Evolutionary conservation across 1,140 invertebrate species (phyloP).

Genomic region (Coptotermes formosanus): DNA sequence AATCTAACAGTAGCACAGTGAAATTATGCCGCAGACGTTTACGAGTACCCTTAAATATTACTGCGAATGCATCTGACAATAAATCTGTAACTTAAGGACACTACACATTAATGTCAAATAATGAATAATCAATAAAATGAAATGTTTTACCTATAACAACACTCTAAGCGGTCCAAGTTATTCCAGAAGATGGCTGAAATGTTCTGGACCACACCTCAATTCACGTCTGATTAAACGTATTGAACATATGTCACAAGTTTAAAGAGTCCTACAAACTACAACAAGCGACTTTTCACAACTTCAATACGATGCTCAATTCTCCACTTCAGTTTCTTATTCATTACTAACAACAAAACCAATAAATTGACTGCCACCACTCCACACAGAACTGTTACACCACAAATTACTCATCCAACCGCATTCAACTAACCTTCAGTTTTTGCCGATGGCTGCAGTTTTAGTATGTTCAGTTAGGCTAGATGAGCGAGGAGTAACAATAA

Average conservation of each 20-base stretch:
- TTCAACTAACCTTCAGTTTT: not conserved
- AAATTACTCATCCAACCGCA: not conserved
- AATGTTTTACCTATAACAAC: not conserved
- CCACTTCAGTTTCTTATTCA: not conserved
- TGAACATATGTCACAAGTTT: not conserved
- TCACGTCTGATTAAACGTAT: not conserved
- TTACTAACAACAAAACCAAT: not conserved
- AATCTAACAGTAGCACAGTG: too few species aligned
- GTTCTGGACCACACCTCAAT: slow-evolving; percentile 6
- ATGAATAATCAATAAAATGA: not conserved
- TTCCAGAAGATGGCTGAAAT: slow-evolving; percentile 10
- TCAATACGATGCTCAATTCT: not conserved
- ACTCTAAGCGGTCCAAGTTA: not conserved
- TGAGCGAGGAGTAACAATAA: not conserved
- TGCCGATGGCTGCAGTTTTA: not conserved
- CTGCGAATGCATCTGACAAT: not conserved
- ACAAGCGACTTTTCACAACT: not conserved
- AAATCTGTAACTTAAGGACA: too few species aligned
- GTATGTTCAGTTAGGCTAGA: not conserved
- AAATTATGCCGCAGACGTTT: too few species aligned
- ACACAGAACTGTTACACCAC: not conserved
- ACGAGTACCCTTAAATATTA: not conserved
- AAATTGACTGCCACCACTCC: not conserved
- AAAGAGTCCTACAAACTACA: not conserved
- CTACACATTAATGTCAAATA: not conserved